phyloP scores from a whole-genome alignment of 2,888 invertebrate genomes.

The Crossocerus cetratus region DNA sequence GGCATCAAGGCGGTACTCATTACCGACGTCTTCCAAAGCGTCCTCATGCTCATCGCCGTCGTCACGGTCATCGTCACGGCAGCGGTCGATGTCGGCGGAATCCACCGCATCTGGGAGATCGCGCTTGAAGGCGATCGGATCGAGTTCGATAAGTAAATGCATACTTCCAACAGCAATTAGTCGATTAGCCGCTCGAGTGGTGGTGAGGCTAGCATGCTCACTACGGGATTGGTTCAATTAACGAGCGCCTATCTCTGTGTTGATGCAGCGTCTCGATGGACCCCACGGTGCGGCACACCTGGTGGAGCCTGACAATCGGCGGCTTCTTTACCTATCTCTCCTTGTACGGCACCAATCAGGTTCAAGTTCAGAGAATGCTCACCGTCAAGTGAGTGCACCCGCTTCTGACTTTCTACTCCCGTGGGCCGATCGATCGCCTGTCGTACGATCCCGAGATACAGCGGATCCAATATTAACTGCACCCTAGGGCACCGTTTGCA shows the following conservation, averaged over 20 bases:
- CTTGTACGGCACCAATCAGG: slow-evolving; percentile 90
- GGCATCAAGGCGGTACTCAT: slow-evolving; percentile 94
- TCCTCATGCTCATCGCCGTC: slow-evolving; percentile 90
- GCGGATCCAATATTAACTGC: slow-evolving; percentile 19
- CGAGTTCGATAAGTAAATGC: slow-evolving; percentile 82
- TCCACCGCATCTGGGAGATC: slow-evolving; percentile 83
- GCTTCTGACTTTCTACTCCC: slow-evolving; percentile 38
- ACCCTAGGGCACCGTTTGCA: no score
- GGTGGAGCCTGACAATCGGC: slow-evolving; percentile 88
- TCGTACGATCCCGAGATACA: slow-evolving; percentile 10
- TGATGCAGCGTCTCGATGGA: slow-evolving; percentile 84
- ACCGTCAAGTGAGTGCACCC: slow-evolving; percentile 73
- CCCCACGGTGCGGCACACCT: slow-evolving; percentile 88
- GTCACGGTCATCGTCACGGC: slow-evolving; percentile 87
- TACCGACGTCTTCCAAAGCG: slow-evolving; percentile 89
- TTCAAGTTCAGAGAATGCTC: slow-evolving; percentile 81
- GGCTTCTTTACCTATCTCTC: slow-evolving; percentile 88
- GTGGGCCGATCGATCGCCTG: background rate
- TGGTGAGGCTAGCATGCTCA: slow-evolving; percentile 2
- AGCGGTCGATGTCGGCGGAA: slow-evolving; percentile 83
- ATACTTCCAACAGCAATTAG: background rate
- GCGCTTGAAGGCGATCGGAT: slow-evolving; percentile 85
- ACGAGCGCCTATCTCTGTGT: slow-evolving; percentile 30
- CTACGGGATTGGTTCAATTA: slow-evolving; percentile 15
- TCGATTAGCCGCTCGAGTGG: background rate